Percentiles rank a stretch among this genome's conserved stretches.
phyloP scores from a whole-genome alignment of 2,888 invertebrate genomes.

The Hemicrepidius hirtus region DNA sequence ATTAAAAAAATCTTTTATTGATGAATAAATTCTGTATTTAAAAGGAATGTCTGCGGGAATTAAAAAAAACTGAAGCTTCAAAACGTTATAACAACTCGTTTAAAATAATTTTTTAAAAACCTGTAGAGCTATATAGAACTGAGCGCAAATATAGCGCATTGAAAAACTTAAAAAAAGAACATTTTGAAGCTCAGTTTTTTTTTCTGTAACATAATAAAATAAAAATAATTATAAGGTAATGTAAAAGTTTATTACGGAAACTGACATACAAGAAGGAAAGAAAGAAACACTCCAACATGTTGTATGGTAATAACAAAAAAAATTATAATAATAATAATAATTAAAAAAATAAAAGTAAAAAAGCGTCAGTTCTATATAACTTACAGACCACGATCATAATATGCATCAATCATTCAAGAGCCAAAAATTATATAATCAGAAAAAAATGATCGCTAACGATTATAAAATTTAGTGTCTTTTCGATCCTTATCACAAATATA shows the following conservation, averaged over 20 bases:
- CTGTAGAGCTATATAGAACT: constrained; percentile 71
- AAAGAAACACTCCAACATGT: constrained; percentile 54
- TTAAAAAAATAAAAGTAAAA: constrained; percentile 55
- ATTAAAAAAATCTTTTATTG: no score
- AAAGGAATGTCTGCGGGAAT: background rate
- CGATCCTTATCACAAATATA: constrained; percentile 45
- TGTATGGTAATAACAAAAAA: constrained; percentile 49
- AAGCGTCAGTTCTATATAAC: constrained; percentile 72
- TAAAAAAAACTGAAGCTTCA: constrained; percentile 69
- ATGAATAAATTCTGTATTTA: no score
- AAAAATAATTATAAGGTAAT: constrained; percentile 52
- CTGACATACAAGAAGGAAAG: constrained; percentile 44
- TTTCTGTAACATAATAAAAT: constrained; percentile 64
- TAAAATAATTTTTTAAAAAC: constrained; percentile 18
- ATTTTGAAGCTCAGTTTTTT: constrained; percentile 70
- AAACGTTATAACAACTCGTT: constrained; percentile 64
- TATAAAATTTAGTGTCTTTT: constrained; percentile 48
- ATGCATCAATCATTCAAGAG: constrained; percentile 12
- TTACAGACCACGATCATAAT: constrained; percentile 53
- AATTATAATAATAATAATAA: background rate
- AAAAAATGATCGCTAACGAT: background rate
- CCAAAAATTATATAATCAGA: background rate
- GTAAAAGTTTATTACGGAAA: constrained; percentile 54
- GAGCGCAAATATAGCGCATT: constrained; percentile 62
- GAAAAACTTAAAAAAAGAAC: constrained; percentile 60